Evolutionary conservation across 1,140 invertebrate genomes (phyloP).

Genomic region (Papilio aristodemus): DNA sequence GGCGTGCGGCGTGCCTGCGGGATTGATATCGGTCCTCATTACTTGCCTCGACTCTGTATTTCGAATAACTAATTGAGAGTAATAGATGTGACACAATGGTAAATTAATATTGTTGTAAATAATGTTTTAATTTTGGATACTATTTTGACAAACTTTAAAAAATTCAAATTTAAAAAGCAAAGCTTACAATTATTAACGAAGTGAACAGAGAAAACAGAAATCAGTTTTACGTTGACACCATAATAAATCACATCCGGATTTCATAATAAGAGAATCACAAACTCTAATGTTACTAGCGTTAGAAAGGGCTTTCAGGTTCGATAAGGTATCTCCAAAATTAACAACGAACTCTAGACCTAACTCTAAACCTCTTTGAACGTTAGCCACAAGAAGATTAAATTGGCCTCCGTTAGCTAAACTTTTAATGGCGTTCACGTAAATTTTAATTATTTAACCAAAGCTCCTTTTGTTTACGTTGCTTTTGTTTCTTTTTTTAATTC

Average conservation of each 20-base stretch:
- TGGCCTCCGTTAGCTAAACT: neutral
- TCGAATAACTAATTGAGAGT: neutral
- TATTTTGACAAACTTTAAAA: too few species aligned
- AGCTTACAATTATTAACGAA: too few species aligned
- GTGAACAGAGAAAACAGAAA: too few species aligned
- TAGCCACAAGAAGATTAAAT: conserved; percentile 3
- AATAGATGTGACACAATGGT: neutral
- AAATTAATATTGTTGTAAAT: neutral
- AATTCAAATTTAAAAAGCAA: too few species aligned
- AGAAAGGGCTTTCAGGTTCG: too few species aligned
- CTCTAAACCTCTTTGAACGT: neutral
- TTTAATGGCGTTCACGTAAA: neutral
- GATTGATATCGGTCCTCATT: neutral
- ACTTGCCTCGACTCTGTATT: neutral
- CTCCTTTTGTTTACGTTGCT: neutral
- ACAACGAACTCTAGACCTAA: neutral
- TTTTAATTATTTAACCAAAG: neutral
- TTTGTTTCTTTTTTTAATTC: neutral
- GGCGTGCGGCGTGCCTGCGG: neutral
- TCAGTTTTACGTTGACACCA: too few species aligned
- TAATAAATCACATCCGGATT: too few species aligned
- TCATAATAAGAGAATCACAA: too few species aligned
- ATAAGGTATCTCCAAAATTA: neutral
- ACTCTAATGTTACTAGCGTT: too few species aligned
- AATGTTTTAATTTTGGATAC: neutral